Evolutionary conservation across 2,888 invertebrate species (phyloP), one percentile per base, ranked within the genome.

Genomic region (Clunio marinus): DNA sequence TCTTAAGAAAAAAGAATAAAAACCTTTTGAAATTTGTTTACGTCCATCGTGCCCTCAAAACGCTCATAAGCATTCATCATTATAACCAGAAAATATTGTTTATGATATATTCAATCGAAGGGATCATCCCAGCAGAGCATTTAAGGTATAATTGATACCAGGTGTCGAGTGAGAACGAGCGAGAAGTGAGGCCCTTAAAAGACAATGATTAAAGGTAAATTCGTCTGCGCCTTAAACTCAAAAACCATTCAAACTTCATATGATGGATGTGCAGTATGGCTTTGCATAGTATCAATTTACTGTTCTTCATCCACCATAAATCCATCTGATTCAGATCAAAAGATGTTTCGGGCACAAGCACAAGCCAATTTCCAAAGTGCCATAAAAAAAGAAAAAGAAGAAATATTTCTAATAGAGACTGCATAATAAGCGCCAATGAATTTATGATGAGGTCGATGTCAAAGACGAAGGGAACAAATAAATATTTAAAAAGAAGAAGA

Each of bases 271-370:
- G 63, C 63, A 63, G 37, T 63, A 63, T 63, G 63, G 37, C 63
- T 63, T 63, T 63, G 63, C 63, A 63, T 63, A 63, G 63, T 63
- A 63, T 63, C 63, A 27, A 46, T 22, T 63, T 63, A 37, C 37
- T n/a, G n/a, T n/a, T n/a, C n/a, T n/a, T n/a, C 63, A 45, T 63
- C 22, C 63, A 46, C 37, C 45, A 63, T 63, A 46, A 63, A 63
- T 63, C 63, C 45, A 63, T 28, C 45, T 17, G 17, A 10, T 5
- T 51, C 20, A 51, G 20, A 41, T 8, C 17, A 24, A 60, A 41
- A 35, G 60, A 60, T 60, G 41, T 35, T 60, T 37, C 4, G 2
- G 5, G 10, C 37, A 8, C 2, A 13, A 37, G 35, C 60, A 45
- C 63, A 46, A 25, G 63, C 28, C 63, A 63, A 57, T 32, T 4